A percentile compares a stretch with the other conserved stretches of the same genome.
Conservation (phyloP, 2,797 vertebrate species). For the Melanotaenia trifasciata region DNA sequence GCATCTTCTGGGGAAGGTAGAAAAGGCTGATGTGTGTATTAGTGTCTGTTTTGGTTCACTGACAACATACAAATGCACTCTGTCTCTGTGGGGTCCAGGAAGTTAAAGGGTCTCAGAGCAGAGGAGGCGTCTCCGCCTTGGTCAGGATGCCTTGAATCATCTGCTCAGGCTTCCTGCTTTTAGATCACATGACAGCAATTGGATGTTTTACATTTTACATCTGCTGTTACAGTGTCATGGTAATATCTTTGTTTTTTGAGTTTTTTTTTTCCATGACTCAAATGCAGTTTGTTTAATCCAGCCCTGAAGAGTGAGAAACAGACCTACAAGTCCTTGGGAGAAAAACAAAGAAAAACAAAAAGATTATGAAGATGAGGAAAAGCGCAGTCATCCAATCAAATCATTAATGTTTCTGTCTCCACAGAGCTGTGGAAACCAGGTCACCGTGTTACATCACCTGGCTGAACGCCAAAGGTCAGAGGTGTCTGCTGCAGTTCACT, state of each 20-base stretch:
- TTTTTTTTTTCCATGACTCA: not conserved
- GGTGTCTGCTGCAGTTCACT: not conserved
- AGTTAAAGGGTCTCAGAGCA: constrained; percentile 48
- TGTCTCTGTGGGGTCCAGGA: constrained; percentile 56
- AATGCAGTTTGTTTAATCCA: not conserved
- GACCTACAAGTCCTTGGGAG: not conserved
- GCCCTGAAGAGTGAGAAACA: not conserved
- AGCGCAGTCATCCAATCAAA: constrained; percentile 38
- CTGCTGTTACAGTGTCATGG: not conserved
- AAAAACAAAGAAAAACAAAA: constrained; percentile 28
- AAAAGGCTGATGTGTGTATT: constrained; percentile 39
- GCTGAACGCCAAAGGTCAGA: constrained; percentile 34
- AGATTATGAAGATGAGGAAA: constrained; percentile 39
- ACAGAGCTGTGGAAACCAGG: constrained; percentile 39
- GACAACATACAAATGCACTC: constrained; percentile 59
- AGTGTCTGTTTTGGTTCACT: constrained; percentile 57
- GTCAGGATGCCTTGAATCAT: constrained; percentile 35
- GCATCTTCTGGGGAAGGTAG: constrained; percentile 21
- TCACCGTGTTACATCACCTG: constrained; percentile 53
- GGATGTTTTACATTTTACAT: constrained; percentile 11
- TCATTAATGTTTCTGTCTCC: constrained; percentile 32
- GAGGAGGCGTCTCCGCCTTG: constrained; percentile 38
- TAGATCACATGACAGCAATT: constrained; percentile 16
- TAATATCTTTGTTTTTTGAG: not conserved
- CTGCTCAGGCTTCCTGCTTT: constrained; percentile 33